A percentile compares a stretch with the other conserved stretches of the same genome.
These are phyloP conservation scores for Rhyacichthys aspro DNA, from an alignment of 2,797 vertebrate species.

Conservation along the genomic window DNA sequence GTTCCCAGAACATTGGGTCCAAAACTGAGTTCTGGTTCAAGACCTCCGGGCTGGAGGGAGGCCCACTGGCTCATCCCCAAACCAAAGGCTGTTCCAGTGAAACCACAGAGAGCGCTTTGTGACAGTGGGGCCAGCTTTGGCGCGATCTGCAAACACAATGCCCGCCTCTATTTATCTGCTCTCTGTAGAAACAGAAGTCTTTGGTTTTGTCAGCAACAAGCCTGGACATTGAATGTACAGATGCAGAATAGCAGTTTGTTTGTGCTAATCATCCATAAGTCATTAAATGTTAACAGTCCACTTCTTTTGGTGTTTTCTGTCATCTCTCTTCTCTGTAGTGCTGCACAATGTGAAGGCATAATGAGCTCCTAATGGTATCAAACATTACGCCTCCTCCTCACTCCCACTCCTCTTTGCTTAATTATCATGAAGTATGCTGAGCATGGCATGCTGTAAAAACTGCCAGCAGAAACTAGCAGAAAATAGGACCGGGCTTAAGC, in stretches of 20 bases:
- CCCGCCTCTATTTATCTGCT: constrained; percentile 55
- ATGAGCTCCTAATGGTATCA: constrained; percentile 64
- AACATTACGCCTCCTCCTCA: constrained; percentile 36
- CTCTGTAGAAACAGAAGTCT: constrained; percentile 44
- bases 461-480: too few relatives aligned
- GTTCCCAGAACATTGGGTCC: constrained; percentile 65
- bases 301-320: constrained; percentile 31
- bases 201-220: constrained; percentile 55
- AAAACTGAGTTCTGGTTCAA: constrained; percentile 44
- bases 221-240: constrained; percentile 13
- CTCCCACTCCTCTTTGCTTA: constrained; percentile 16
- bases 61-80: constrained; percentile 45
- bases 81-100: constrained; percentile 51
- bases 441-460: constrained; percentile 43
- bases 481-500: not conserved
- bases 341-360: constrained; percentile 23
- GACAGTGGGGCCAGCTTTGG: constrained; percentile 63
- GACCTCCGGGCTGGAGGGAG: constrained; percentile 36
- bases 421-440: constrained; percentile 32
- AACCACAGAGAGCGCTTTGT: constrained; percentile 80
- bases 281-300: constrained; percentile 75
- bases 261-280: constrained; percentile 42
- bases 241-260: constrained; percentile 57
- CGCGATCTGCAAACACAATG: constrained; percentile 63
- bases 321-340: constrained; percentile 11